phyloP scores from a whole-genome alignment of 2,113 vertebrate genomes.

The Podarcis muralis region DNA sequence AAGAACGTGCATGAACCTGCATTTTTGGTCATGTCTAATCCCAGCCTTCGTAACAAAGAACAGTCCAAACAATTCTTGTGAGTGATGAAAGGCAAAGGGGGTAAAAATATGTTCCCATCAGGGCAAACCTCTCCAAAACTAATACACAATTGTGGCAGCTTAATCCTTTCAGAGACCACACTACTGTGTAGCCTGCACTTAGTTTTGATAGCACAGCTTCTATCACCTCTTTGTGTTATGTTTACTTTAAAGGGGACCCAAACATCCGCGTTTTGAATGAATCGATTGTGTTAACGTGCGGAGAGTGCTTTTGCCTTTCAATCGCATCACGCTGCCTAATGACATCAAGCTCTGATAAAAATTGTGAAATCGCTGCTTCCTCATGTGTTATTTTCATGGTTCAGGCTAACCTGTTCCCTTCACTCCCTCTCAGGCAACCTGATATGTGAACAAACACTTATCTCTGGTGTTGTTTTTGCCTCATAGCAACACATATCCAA shows the following conservation, averaged over 20 bases:
- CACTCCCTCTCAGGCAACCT: neutral
- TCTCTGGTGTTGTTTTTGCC: neutral
- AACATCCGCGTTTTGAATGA: constrained; percentile 12
- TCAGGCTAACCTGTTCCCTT: neutral
- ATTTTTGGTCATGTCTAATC: neutral
- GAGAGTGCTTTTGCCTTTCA: neutral
- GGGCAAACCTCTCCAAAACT: constrained; percentile 3
- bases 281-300: neutral
- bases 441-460: neutral
- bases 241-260: neutral
- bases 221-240: neutral
- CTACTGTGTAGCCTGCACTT: neutral
- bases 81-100: neutral
- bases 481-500: neutral
- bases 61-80: neutral
- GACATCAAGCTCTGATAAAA: neutral
- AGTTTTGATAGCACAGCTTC: neutral
- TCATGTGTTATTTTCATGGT: neutral
- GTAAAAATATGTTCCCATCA: neutral
- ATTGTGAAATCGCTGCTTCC: constrained; percentile 4
- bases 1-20: neutral
- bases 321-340: neutral
- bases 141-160: neutral
- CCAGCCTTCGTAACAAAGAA: neutral
- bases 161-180: neutral